phyloP scores from a whole-genome alignment of 2,113 vertebrate species.

The Athene noctua region DNA sequence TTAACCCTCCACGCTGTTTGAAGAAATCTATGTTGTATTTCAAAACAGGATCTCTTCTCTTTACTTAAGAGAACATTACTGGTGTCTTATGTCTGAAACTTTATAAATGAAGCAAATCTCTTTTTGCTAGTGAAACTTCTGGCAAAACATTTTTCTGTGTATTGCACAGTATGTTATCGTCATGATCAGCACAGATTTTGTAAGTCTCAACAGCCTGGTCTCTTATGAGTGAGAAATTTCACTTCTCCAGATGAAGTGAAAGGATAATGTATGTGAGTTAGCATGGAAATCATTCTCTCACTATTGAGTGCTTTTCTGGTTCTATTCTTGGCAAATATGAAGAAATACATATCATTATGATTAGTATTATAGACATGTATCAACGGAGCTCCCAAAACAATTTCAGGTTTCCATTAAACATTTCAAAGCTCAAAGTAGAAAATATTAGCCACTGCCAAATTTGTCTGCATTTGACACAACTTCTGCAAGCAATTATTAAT shows the following conservation, averaged over 20 bases:
- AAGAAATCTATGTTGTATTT: constrained; percentile 5
- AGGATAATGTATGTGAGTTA: not conserved
- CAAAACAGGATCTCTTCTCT: not conserved
- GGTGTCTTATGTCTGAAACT: not conserved
- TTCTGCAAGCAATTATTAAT: not conserved
- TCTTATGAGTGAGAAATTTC: constrained; percentile 7
- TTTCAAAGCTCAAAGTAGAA: not conserved
- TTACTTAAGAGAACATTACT: not conserved
- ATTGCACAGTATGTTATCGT: not conserved
- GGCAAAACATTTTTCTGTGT: not conserved
- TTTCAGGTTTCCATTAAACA: not conserved
- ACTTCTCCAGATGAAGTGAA: not conserved
- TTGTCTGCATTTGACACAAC: not conserved
- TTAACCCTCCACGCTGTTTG: constrained; percentile 24
- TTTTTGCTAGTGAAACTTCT: not conserved
- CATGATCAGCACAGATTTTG: constrained; percentile 40
- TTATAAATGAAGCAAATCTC: not conserved
- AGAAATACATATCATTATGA: not conserved
- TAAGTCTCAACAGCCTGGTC: constrained; percentile 49
- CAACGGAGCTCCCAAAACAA: not conserved
- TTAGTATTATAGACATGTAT: not conserved
- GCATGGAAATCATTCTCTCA: not conserved
- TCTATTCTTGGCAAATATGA: not conserved
- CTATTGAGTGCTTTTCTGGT: not conserved
- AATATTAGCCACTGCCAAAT: not conserved